Evolutionary conservation across 2,888 invertebrate species (phyloP), one percentile per base, ranked within the genome.

Genomic region (Pinctada fucata): DNA sequence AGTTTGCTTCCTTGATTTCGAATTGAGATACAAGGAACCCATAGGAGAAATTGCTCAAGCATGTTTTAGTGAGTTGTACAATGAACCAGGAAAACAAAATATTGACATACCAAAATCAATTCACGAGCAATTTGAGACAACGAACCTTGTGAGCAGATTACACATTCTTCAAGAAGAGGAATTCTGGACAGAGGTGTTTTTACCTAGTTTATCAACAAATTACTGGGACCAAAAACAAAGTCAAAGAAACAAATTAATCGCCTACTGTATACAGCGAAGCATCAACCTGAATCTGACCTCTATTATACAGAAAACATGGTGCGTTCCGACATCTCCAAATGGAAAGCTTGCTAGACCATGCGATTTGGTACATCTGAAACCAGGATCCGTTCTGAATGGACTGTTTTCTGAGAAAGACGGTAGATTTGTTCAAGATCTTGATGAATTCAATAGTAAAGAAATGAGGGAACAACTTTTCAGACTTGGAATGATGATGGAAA

Each of bases 1-100:
- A 31, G 31, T 31, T 31, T 31, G 31, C 31, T 13, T 58, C 13
- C 58, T 58, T 13, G 58, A 58, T 13, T 58, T 58, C 13, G 13
- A 13, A 58, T 1, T 58, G 13, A 6, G 58, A 58, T 58, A 10
- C 58, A 10, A 6, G 58, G 58, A 13, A 58, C 13, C 58, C 58
- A 13, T 58, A 10, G 58, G 58, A 58, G 58, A 58, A 10, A 13
- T 13, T 10, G 6, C 8, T 13, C 13, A 58, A 6, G 13, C 6
- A 58, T 70, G 76, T 2, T 16, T 80, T 5, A 72, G 70, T 51
- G 65, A 72, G 52, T 72, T 80, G n/a, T 82, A 82, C 66, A 58
- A 72, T 2, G 50, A 51, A 3, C 52, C 52, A 16, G 31, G 51
- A 6, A 51, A n/a, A 71, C 13, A 16, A 2, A 70, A 48, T 51